Evolutionary conservation across 2,113 vertebrate genomes (phyloP), one percentile per base, ranked within the genome.

Genomic region (Elaphurus davidianus): DNA sequence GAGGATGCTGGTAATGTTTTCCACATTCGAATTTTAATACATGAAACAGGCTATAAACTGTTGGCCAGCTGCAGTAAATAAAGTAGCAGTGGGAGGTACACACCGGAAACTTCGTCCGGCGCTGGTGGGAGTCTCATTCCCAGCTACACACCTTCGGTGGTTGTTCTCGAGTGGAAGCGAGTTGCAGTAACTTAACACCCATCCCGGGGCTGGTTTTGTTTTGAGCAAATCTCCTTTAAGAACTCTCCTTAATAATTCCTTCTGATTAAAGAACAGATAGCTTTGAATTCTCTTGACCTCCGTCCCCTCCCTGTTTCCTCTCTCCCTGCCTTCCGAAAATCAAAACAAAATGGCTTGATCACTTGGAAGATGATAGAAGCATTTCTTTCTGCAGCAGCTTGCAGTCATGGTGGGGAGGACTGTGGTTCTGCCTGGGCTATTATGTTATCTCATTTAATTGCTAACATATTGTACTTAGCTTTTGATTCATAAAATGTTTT

Each of bases 1-100:
- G 98, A 99, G 98, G 98, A 99, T 98, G 98, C 98, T 98, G 98
- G 98, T 99, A 99, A 99, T 99, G 99, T 99, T 99, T 99, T 99
- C 99, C 99, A 99, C 99, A 99, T 99, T 99, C 98, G 98, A 98
- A 98, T 99, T 98, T 98, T 98, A 99, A 99, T 99, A 99, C 98
- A 99, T 99, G 98, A 99, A 99, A 99, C 99, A 99, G 99, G 98
- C 99, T 99, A 97, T 99, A 99, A 99, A 99, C 98, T 97, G 97
- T 96, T 64, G 98, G 97, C 98, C 99, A 99, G 99, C 99, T 99
- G 98, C 98, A 98, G 99, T 98, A 98, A 99, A 99, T 99, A 99
- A 99, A 99, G 98, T 43, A 98, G 98, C 98, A 88, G 98, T 98
- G 98, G 98, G 99, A 98, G 99, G 98, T 93, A 97, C 21, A 76